phyloP scores from a whole-genome alignment of 2,113 vertebrate genomes.

The Prinia subflava region DNA sequence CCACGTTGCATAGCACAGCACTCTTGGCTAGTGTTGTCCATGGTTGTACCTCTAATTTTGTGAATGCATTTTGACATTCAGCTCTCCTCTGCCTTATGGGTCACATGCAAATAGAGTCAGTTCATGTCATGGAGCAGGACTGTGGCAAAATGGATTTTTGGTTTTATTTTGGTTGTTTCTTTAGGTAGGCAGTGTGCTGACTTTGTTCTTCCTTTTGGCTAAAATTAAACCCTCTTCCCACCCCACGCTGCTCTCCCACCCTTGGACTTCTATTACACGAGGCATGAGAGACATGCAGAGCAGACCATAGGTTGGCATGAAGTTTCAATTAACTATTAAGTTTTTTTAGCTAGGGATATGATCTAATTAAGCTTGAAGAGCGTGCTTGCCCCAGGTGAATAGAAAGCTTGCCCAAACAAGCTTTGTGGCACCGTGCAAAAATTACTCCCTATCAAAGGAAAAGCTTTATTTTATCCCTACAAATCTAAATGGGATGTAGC shows the following conservation, averaged over 20 bases:
- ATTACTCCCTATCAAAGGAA: background rate
- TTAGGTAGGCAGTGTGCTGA: background rate
- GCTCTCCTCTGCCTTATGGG: background rate
- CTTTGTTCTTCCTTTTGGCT: background rate
- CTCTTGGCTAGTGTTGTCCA: background rate
- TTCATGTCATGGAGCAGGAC: background rate
- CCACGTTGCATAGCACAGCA: rapidly evolving
- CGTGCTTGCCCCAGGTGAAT: background rate
- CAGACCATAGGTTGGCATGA: background rate
- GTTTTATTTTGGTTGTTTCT: background rate
- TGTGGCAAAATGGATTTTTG: background rate
- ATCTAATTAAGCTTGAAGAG: conserved; percentile 17
- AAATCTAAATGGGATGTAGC: background rate
- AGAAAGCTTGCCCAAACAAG: background rate
- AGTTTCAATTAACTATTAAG: background rate
- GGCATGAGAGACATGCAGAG: background rate
- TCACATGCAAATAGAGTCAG: background rate
- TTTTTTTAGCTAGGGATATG: background rate
- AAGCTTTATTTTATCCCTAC: background rate
- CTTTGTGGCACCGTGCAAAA: background rate
- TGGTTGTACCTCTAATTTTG: background rate
- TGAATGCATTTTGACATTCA: background rate
- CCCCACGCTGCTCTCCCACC: background rate
- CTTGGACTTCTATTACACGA: background rate
- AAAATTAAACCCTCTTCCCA: conserved; percentile 4